Base-by-base conservation (phyloP, 2,113 vertebrate genomes). In the Laticauda laticaudata region DNA sequence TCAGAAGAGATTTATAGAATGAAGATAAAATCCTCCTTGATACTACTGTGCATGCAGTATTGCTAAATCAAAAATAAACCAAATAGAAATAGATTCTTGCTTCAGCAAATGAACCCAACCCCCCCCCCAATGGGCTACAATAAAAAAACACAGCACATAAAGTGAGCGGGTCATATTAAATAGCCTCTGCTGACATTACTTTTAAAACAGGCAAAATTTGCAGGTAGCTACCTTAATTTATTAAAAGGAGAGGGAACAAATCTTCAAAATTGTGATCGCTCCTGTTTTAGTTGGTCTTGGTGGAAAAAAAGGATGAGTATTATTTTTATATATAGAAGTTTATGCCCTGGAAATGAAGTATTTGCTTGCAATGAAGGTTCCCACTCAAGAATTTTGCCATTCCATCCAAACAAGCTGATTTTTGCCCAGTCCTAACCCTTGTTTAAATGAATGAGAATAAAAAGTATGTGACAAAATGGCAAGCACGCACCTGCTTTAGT, bases 11-110 rank as follows among this genome's bases (percentile, higher is more conserved):
- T 94, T 95, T 93, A 85, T 56, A 90, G 6, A 86, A 94, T 57
- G 55, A 91, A 57, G 69, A 94, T 91, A 86, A 93, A 88, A 95
- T 34, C 15, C 86, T 14, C 86, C 92, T 81, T 92, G 90, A 23
- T 39, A 1, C 15, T 81, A 81, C 54, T 5, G 0, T 61, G 43
- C 94, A 86, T 0, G 43, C 7, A 91, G 2, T 24, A 92, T 55
- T 11, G 26, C 45, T 48, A 91, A 57, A 86, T 20, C 39, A 21
- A 55, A n/a, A 91, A 57, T 0, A 57, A 94, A 53, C 48, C 5
- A 57, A 94, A 53, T n/a, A 10, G 34, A 26, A 85, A n/a, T 4
- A 45, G 45, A 51, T 55, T 88, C 51, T n/a, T 54, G 18, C 10
- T 81, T 43, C 75, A 81, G 34, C 34, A 39, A 81, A 81, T 43